Percentiles rank a stretch among this genome's conserved stretches.
phyloP scores from a whole-genome alignment of 2,888 invertebrate genomes.

The Zelleria hepariella region DNA sequence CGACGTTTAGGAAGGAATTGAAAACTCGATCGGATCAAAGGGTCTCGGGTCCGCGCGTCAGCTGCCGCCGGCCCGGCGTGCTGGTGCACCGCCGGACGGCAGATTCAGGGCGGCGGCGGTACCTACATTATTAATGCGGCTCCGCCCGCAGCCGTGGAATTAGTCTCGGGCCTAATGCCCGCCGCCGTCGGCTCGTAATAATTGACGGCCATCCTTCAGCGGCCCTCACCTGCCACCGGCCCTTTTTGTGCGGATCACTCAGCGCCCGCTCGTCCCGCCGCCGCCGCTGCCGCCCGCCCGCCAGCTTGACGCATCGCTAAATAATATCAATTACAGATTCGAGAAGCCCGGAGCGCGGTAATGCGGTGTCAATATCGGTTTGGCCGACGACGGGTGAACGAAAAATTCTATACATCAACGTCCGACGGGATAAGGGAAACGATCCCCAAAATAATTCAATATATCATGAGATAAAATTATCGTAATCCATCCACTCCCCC shows the following conservation, averaged over 20 bases:
- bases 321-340: neutral
- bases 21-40: neutral
- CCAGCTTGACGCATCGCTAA: slow-evolving; percentile 1
- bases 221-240: slow-evolving; percentile 2
- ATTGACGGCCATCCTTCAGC: neutral
- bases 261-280: neutral
- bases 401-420: neutral
- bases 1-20: neutral
- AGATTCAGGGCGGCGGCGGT: neutral
- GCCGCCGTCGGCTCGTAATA: slow-evolving; percentile 11
- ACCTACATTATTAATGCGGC: slow-evolving; percentile 1
- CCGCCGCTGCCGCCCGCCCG: neutral
- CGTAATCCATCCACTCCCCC: neutral
- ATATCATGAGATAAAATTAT: neutral
- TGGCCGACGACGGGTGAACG: neutral
- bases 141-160: slow-evolving; percentile 19
- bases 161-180: slow-evolving; percentile 21
- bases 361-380: neutral
- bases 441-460: slow-evolving; percentile 3
- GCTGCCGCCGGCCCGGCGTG: neutral
- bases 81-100: neutral
- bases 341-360: neutral
- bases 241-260: neutral
- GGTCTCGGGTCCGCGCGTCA: neutral
- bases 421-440: neutral